These are phyloP conservation scores for Hypomecis atomaria DNA, from an alignment of 2,888 invertebrate species.

Conservation along the genomic window DNA sequence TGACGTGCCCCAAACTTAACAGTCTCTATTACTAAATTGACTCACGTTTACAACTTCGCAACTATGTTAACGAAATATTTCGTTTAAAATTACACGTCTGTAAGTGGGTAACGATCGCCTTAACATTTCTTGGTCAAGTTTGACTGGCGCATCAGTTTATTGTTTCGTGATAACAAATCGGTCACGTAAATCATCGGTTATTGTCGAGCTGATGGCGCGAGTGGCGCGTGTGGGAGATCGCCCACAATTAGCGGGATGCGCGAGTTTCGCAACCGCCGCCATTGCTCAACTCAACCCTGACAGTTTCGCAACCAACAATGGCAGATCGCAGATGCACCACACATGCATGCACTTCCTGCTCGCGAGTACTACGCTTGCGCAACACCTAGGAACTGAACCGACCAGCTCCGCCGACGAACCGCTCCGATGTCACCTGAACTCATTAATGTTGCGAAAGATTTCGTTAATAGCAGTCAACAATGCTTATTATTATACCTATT, in stretches of 20 bases:
- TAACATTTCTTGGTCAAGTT: slow-evolving; percentile 71
- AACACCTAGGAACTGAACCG: slow-evolving; percentile 70
- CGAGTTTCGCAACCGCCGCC: slow-evolving; percentile 72
- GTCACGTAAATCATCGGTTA: slow-evolving; percentile 22
- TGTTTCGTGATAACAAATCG: slow-evolving; percentile 11
- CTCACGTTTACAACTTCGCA: slow-evolving; percentile 76
- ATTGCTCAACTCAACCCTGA: slow-evolving; percentile 83
- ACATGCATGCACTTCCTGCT: slow-evolving; percentile 83
- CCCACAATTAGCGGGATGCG: slow-evolving; percentile 80
- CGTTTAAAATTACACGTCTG: slow-evolving; percentile 62
- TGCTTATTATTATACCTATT: slow-evolving; percentile 48
- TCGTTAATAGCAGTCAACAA: slow-evolving; percentile 63
- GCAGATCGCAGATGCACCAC: slow-evolving; percentile 80
- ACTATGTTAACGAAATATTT: slow-evolving; percentile 73
- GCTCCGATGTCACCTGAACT: slow-evolving; percentile 58
- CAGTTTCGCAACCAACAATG: slow-evolving; percentile 81
- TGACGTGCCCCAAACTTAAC: slow-evolving; percentile 64
- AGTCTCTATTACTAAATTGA: slow-evolving; percentile 71
- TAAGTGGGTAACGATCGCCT: slow-evolving; percentile 56
- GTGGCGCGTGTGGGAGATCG: slow-evolving; percentile 66
- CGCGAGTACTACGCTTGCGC: slow-evolving; percentile 77
- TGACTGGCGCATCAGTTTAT: slow-evolving; percentile 44
- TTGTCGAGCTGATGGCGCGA: slow-evolving; percentile 27
- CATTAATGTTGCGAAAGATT: slow-evolving; percentile 63
- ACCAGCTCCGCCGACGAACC: slow-evolving; percentile 44